Evolutionary conservation across 2,113 vertebrate genomes (phyloP).

Genomic region (Equus quagga): DNA sequence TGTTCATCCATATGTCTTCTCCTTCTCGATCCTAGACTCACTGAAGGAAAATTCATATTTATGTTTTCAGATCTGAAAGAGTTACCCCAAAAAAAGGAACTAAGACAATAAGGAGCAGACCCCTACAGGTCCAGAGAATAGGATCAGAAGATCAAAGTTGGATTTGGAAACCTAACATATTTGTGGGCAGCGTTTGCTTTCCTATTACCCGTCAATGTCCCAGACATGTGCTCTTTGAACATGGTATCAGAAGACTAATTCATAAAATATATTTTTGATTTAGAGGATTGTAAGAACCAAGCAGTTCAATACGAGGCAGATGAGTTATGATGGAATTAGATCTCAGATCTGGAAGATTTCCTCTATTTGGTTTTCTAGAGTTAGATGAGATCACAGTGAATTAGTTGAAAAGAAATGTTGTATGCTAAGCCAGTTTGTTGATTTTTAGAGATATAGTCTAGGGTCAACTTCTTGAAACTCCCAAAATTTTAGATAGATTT

Average conservation of each 20-base stretch:
- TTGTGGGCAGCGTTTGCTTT: neutral
- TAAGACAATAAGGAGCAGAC: neutral
- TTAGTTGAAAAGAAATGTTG: neutral
- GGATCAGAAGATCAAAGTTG: neutral
- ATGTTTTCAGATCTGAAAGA: constrained; percentile 19
- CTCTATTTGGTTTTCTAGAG: neutral
- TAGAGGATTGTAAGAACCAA: neutral
- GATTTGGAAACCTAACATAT: neutral
- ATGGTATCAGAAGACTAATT: neutral
- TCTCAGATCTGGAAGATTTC: neutral
- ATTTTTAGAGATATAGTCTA: neutral
- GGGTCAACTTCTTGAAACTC: neutral
- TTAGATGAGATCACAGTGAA: neutral
- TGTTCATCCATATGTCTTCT: neutral
- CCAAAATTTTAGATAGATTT: neutral
- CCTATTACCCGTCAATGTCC: neutral
- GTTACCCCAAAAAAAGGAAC: neutral
- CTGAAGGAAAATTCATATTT: neutral
- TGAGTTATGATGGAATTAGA: neutral
- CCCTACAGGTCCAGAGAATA: neutral
- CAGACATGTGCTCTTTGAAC: neutral
- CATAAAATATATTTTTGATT: neutral
- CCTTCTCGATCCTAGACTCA: neutral
- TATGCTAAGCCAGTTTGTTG: neutral
- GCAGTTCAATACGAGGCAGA: neutral